phyloP scores from a whole-genome alignment of 2,888 invertebrate genomes.

The Lomographa bimaculata region DNA sequence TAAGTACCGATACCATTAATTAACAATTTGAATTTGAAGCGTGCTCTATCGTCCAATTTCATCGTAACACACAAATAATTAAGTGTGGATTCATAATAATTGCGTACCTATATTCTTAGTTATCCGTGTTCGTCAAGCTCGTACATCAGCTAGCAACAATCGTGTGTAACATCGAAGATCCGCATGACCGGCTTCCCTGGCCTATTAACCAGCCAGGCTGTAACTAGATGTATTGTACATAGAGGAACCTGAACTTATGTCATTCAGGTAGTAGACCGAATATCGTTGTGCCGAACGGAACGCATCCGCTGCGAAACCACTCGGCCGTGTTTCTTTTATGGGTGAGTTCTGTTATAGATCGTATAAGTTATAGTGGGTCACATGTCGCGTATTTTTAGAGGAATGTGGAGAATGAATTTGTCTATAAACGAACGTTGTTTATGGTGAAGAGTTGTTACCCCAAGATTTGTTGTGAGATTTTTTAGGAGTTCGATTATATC shows the following conservation, averaged over 20 bases:
- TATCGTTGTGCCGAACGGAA: constrained; percentile 45
- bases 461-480: too few relatives aligned
- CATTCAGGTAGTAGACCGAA: constrained; percentile 47
- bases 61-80: too few relatives aligned
- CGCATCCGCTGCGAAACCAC: constrained; percentile 51
- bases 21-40: too few relatives aligned
- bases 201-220: constrained; percentile 61
- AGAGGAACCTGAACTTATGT: constrained; percentile 42
- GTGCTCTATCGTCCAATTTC: too few relatives aligned
- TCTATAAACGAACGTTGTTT: constrained; percentile 5
- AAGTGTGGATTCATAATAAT: too few relatives aligned
- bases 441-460: constrained; percentile 6
- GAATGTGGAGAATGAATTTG: constrained; percentile 36
- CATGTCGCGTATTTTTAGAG: constrained; percentile 35
- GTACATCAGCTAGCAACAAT: constrained; percentile 5
- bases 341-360: too few relatives aligned
- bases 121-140: too few relatives aligned
- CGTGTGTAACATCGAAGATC: constrained; percentile 25
- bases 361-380: constrained; percentile 40
- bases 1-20: too few relatives aligned
- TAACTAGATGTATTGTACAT: constrained; percentile 41
- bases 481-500: too few relatives aligned
- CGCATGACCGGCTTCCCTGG: constrained; percentile 62
- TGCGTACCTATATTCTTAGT: too few relatives aligned
- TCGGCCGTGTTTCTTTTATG: constrained; percentile 56